Evolutionary conservation across 1,140 invertebrate species (phyloP), one percentile per base, ranked within the genome.

Genomic region (Zaprionus taronus): DNA sequence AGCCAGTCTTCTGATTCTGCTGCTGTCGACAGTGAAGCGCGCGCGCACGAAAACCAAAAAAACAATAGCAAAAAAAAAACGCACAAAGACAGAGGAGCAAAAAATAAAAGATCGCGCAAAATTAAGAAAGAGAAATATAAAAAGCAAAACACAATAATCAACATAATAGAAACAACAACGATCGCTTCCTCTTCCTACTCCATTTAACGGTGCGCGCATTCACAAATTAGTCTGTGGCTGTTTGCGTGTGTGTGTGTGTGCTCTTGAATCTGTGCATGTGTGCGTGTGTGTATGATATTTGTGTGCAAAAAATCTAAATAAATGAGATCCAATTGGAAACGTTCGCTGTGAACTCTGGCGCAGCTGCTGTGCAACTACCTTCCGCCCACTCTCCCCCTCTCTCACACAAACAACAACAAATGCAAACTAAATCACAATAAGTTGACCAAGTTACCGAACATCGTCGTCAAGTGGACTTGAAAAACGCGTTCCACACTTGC

Each of bases 1-100:
- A 72, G 71, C 72, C 83, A 87, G 84, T 89, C 84, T 89, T 89
- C 85, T 89, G 84, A 81, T 87, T 87, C 81, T 87, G 84, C 84
- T 77, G 75, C 64, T 83, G 74, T 79, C 81, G 67, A 84, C 81
- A 67, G 85, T 82, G 78, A 86, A 71, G 71, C 83, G 71, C 72
- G 79, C 81, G 81, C 81, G 83, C 85, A 83, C 85, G 71, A 55
- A 81, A 79, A 58, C 41, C 66, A 55, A 41, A 58, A 60, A 60
- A 69, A 81, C 51, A 67, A 76, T 58, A 61, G n/a, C n/a, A 44
- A 28, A 44, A 20, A 20, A 41, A 38, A 69, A 60, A 74, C 31
- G 31, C 31, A 64, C 28, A 62, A 73, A 11, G 36, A 47, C 69
- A n/a, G 53, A 73, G 58, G 61, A 74, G 11, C 49, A 65, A 62